These are phyloP conservation scores for Planococcus citri DNA, from an alignment of 1,140 invertebrate species.

Conservation along the genomic window DNA sequence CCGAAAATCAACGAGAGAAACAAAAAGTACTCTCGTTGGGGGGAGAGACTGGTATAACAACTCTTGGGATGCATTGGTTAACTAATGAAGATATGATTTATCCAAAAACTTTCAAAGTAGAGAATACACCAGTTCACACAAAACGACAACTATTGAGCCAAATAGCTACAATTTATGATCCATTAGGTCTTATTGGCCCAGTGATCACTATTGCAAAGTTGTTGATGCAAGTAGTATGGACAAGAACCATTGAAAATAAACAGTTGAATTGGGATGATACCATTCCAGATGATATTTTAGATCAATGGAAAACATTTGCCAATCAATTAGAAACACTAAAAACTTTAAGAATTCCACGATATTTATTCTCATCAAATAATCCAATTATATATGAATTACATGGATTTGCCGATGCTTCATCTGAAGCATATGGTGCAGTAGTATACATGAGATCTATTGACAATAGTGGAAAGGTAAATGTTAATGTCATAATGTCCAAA, in stretches of 20 bases:
- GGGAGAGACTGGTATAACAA: no score
- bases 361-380: conserved; percentile 10
- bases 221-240: conserved; percentile 26
- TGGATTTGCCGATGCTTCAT: conserved; percentile 33
- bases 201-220: conserved; percentile 27
- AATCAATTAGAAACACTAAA: conserved; percentile 22
- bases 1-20: background rate
- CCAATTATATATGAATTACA: conserved; percentile 23
- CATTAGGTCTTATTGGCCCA: conserved; percentile 28
- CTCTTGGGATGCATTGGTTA: no score
- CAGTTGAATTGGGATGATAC: conserved; percentile 30
- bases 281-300: conserved; percentile 25
- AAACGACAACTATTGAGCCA: conserved; percentile 21
- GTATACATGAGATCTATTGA: conserved; percentile 27
- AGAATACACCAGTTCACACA: no score
- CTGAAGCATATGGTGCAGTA: conserved; percentile 30
- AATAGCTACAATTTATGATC: conserved; percentile 30
- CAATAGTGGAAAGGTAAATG: conserved; percentile 14
- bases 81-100: no score
- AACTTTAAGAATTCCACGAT: conserved; percentile 11
- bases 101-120: no score
- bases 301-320: conserved; percentile 26
- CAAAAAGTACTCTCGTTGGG: no score
- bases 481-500: conserved; percentile 25
- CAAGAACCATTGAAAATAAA: background rate